These are phyloP conservation scores for Anagrus nilaparvatae DNA, from an alignment of 1,140 invertebrate species.

Conservation along the genomic window DNA sequence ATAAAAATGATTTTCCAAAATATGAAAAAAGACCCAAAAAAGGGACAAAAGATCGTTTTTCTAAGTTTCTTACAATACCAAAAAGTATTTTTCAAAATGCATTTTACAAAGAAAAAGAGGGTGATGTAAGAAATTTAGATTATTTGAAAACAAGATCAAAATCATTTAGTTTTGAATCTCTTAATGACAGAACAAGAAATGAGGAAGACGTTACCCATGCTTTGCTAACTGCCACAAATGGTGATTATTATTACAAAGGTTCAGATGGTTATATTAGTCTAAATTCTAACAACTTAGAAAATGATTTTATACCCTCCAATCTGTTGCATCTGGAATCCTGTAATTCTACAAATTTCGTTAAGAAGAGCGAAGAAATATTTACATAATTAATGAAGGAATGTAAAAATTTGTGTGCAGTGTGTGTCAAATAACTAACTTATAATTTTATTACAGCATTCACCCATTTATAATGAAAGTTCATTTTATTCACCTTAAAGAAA, in stretches of 20 bases:
- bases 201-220: conserved; percentile 13
- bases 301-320: too few relatives aligned
- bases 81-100: conserved; percentile 33
- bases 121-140: conserved; percentile 14
- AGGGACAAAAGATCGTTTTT: conserved; percentile 27
- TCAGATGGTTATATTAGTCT: conserved; percentile 13
- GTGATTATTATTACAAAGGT: neutral
- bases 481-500: conserved; percentile 10
- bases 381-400: neutral
- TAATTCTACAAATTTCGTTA: neutral
- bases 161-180: conserved; percentile 25
- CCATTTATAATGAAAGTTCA: conserved; percentile 11
- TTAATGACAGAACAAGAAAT: conserved; percentile 2
- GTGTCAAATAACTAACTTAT: neutral
- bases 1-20: conserved; percentile 11
- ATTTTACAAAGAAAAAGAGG: conserved; percentile 31
- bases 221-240: conserved; percentile 7
- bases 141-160: conserved; percentile 21
- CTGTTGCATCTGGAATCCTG: neutral
- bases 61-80: conserved; percentile 33
- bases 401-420: neutral
- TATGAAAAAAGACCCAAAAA: conserved; percentile 19
- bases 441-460: neutral
- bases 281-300: conserved; percentile 15
- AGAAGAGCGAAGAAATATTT: neutral